Percentiles rank a stretch among this genome's conserved stretches.
Conservation (phyloP, 2,797 vertebrate species). For the Pipistrellus nathusii region DNA sequence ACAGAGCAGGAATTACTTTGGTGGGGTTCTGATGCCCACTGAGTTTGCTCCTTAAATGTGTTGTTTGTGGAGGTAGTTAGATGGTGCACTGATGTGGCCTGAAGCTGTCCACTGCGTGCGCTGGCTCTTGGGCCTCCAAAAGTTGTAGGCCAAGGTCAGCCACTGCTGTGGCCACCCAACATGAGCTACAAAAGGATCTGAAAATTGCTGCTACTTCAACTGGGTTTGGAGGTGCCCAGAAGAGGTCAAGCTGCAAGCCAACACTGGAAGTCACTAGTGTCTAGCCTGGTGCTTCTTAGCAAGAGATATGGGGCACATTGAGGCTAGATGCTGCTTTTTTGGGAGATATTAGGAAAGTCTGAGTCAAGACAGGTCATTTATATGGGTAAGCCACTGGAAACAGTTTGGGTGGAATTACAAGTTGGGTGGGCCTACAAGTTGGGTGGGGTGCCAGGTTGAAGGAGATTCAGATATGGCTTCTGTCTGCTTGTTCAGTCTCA, state of each 20-base stretch:
- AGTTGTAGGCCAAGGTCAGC: neutral
- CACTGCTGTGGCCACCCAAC: neutral
- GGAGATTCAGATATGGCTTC: too few species aligned
- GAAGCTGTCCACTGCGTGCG: neutral
- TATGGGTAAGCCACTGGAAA: neutral
- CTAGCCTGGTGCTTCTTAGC: too few species aligned
- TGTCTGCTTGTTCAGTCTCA: neutral
- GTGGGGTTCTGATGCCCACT: neutral
- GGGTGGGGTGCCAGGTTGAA: neutral
- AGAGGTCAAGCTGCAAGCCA: neutral
- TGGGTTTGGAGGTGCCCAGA: neutral
- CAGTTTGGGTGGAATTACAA: neutral
- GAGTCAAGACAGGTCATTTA: neutral
- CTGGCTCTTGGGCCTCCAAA: neutral
- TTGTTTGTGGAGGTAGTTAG: neutral
- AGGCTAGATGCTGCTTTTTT: neutral
- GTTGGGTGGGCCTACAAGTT: neutral
- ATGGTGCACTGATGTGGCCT: too few species aligned
- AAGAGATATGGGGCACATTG: neutral
- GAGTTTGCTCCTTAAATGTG: neutral
- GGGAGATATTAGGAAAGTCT: neutral
- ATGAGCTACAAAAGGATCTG: neutral
- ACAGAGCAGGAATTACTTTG: neutral
- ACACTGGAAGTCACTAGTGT: neutral
- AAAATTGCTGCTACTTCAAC: neutral